Base-by-base conservation (phyloP, 2,113 vertebrate species). In the Bubo blakistoni region DNA sequence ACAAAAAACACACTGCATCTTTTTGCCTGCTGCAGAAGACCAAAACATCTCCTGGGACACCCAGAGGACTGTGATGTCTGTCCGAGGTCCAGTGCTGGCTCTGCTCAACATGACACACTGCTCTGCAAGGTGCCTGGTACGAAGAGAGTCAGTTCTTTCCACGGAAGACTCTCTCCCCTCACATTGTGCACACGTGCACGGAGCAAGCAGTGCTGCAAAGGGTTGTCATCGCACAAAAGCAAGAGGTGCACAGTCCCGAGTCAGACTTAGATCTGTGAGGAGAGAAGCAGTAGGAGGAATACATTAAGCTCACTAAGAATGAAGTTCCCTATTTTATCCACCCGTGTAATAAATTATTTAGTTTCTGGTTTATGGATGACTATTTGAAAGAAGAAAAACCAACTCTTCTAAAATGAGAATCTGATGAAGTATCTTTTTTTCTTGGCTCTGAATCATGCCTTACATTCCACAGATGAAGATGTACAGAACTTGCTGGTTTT, bases 261-360 rank as follows among this genome's bases (percentile, higher is more conserved):
- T 8, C 86, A 91, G 90, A 40, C 83, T 78, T 6, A 40, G 36
- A 34, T 17, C 70, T 91, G 81, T 0, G 0, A 96, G 86, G 77
- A 92, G 73, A 95, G 88, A 81, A 96, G 94, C 54, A 15, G 97
- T 87, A 83, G 95, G 96, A 96, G 97, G 96, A 96, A 94, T 96
- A 57, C 54, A 94, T 97, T 94, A 92, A 81, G 61, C 72, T 82
- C 89, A 38, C 70, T 65, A 66, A 97, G 91, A 96, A 94, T 89
- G 84, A 94, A 92, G 86, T 76, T 85, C 88, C 92, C 73, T 42
- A 25, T 92, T 95, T 96, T 84, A 93, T 57, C 94, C 94, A 95
- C 90, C 82, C 52, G 18, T 95, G 88, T 91, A 91, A 95, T 94
- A 94, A 90, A 89, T 94, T 72, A 94, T 94, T 96, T 90, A 89